These are phyloP conservation scores for Drosophila guanche DNA, from an alignment of 1,140 invertebrate genomes.

Conservation along the genomic window DNA sequence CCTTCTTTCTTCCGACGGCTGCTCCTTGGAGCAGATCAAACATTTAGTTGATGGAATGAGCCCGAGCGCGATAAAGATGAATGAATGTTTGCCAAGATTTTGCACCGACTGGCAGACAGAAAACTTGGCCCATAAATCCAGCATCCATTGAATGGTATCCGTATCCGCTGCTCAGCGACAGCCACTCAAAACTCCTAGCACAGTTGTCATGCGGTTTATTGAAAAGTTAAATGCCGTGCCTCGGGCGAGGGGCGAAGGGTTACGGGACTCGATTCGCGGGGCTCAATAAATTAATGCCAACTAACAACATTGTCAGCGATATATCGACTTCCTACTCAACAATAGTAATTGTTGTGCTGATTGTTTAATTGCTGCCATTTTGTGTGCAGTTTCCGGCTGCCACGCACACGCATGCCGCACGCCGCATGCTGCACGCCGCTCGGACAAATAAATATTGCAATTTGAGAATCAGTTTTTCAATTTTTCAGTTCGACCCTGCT, in stretches of 20 bases:
- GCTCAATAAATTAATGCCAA: conserved; percentile 70
- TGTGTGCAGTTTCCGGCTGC: conserved; percentile 59
- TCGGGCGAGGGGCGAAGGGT: neutral
- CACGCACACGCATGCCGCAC: neutral
- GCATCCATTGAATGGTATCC: neutral
- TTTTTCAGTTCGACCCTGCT: conserved; percentile 19
- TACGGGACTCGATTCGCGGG: conserved; percentile 1
- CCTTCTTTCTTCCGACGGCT: conserved; percentile 2
- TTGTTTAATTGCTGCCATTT: conserved; percentile 80
- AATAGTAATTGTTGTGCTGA: conserved; percentile 78
- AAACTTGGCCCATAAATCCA: conserved; percentile 58
- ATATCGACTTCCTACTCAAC: conserved; percentile 61
- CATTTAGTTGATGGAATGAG: conserved; percentile 16
- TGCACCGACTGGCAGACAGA: neutral
- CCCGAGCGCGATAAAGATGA: conserved; percentile 27
- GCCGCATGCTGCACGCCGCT: neutral
- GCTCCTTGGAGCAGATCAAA: neutral
- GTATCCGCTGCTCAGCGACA: neutral
- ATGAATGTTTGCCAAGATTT: conserved; percentile 11
- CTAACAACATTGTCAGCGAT: conserved; percentile 73
- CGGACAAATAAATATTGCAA: conserved; percentile 17
- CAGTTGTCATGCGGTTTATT: conserved; percentile 49
- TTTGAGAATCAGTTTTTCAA: conserved; percentile 4
- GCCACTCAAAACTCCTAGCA: conserved; percentile 33
- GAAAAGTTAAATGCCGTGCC: conserved; percentile 62